Percentiles rank a stretch among this genome's conserved stretches.
Evolutionary conservation across 2,888 invertebrate genomes (phyloP).

Genomic region (Pachliopta kotzebuea): DNA sequence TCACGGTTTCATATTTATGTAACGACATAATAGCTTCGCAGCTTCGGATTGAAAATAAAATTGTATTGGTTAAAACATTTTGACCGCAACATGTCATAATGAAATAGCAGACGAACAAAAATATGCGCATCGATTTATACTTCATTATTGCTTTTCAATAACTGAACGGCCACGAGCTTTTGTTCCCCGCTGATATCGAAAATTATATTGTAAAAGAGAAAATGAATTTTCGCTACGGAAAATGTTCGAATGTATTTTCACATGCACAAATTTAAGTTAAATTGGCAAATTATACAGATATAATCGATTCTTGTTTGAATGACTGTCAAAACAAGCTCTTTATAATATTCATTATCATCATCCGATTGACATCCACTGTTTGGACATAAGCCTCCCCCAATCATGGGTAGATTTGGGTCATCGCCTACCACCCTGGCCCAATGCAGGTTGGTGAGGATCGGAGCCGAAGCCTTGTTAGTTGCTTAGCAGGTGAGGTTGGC

Average conservation of each 20-base stretch:
- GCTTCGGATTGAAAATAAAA: no score
- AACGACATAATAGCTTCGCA: no score
- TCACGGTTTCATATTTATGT: no score
- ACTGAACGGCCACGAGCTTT: not conserved
- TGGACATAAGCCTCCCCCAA: no score
- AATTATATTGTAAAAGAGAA: conserved; percentile 18
- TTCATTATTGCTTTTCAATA: conserved; percentile 17
- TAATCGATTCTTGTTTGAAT: not conserved
- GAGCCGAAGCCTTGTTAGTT: no score
- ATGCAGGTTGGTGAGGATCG: no score
- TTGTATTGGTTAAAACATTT: not conserved
- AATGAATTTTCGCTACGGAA: not conserved
- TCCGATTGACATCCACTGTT: no score
- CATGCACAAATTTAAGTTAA: not conserved
- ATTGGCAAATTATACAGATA: not conserved
- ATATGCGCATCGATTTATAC: conserved; percentile 10
- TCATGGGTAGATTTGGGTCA: no score
- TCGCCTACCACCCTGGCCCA: no score
- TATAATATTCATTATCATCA: no score
- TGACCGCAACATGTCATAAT: not conserved
- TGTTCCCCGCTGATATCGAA: not conserved
- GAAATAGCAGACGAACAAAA: not conserved
- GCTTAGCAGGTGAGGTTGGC: no score
- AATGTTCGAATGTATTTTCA: not conserved
- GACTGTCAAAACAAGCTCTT: no score